Evolutionary conservation across 2,113 vertebrate species (phyloP).

Genomic region (Prinia subflava): DNA sequence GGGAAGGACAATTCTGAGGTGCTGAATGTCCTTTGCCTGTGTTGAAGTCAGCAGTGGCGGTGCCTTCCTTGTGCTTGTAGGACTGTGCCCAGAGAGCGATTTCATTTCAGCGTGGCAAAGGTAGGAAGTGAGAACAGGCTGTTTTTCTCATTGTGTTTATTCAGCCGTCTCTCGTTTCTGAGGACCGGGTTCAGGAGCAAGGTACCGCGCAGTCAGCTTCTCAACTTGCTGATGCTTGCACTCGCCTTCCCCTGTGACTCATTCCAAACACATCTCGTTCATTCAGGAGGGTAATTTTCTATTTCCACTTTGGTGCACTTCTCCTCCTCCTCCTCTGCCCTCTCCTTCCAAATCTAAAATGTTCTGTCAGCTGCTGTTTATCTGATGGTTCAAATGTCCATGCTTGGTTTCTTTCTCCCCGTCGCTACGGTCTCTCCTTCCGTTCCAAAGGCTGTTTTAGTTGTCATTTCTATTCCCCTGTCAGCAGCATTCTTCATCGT

Average conservation of each 20-base stretch:
- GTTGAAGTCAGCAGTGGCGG: background rate
- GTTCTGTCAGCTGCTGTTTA: slow-evolving; percentile 67
- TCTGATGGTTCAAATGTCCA: slow-evolving; percentile 64
- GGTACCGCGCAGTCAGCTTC: slow-evolving; percentile 56
- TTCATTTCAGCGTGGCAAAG: background rate
- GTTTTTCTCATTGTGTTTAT: slow-evolving; percentile 15
- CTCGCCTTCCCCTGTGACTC: slow-evolving; percentile 67
- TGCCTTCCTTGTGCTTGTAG: fast-evolving
- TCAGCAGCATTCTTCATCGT: slow-evolving; percentile 62
- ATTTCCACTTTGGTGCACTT: slow-evolving; percentile 68
- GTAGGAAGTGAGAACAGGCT: background rate
- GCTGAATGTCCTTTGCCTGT: background rate
- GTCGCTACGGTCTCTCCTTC: slow-evolving; percentile 49
- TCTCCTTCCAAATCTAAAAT: slow-evolving; percentile 56
- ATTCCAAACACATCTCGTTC: slow-evolving; percentile 65
- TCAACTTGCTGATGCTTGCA: slow-evolving; percentile 66
- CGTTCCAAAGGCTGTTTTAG: slow-evolving; percentile 57
- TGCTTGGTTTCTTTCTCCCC: slow-evolving; percentile 38
- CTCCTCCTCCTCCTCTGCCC: slow-evolving; percentile 37
- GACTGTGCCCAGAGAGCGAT: background rate
- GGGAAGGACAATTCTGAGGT: background rate
- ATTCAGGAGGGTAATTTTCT: slow-evolving; percentile 67
- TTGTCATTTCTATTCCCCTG: slow-evolving; percentile 60
- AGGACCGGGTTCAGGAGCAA: slow-evolving; percentile 1
- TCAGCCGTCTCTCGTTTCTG: slow-evolving; percentile 42